Evolutionary conservation across 2,113 vertebrate species (phyloP), one percentile per base, ranked within the genome.

Genomic region (Hemibagrus wyckioides): DNA sequence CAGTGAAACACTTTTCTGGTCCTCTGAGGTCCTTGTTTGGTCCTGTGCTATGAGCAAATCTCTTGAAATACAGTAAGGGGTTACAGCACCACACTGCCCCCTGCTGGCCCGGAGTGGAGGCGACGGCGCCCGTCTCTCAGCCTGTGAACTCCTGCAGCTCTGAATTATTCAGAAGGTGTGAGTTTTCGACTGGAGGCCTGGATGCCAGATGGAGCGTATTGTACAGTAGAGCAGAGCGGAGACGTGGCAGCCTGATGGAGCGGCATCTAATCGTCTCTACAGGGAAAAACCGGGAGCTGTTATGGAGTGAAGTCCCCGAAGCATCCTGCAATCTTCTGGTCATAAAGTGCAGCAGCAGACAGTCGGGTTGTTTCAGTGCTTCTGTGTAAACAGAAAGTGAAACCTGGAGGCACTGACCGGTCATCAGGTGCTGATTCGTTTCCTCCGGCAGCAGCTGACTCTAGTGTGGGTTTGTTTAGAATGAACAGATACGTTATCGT

Each of bases 51-150:
- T 7, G 10, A 7, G 25, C 1, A 28, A 25, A 5, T 10, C 61
- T 65, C 1, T 9, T 61, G 59, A 61, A 61, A n/a, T n/a, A n/a
- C n/a, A 61, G 57, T 0, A 30, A 11, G 28, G 17, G 4, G 6
- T 56, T 21, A 36, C 52, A 82, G 73, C 23, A 65, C 89, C 86
- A 84, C n/a, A 91, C 91, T 93, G 93, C 89, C 91, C 91, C 87
- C 93, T 88, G 87, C 86, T 93, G 94, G 90, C 39, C 81, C 61
- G 36, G 77, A 54, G 23, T 80, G 25, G 52, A 21, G n/a, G 36
- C 79, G 30, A 75, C 50, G 48, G 17, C 17, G 8, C 39, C 65
- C 48, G 39, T 80, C 54, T 9, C 54, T 73, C 13, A 84, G 50
- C 39, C 36, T 69, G 75, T 84, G 48, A 86, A 61, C 44, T 77